A percentile compares a stretch with the other conserved stretches of the same genome.
Conservation (phyloP, 1,140 invertebrate species). For the Reticulitermes speratus region DNA sequence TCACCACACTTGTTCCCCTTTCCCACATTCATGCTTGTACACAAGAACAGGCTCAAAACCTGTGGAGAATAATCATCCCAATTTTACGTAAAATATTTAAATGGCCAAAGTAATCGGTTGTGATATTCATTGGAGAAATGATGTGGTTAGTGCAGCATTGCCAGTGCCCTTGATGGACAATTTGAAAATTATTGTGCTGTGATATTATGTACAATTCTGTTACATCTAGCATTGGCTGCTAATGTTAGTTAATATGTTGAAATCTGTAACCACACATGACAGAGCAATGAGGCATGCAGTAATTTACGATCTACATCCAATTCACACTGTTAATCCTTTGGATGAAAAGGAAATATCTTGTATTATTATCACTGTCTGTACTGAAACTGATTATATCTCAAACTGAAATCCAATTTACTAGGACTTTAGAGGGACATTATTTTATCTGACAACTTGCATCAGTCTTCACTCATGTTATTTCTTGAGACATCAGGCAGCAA, state of each 20-base stretch:
- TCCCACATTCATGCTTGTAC: neutral
- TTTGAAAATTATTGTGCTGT: constrained; percentile 36
- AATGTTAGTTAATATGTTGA: constrained; percentile 32
- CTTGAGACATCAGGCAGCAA: too few species aligned
- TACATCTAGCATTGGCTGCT: constrained; percentile 34
- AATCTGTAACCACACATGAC: neutral
- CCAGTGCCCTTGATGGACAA: neutral
- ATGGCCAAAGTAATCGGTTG: neutral
- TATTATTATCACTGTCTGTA: neutral
- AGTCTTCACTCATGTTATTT: too few species aligned
- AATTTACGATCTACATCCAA: too few species aligned
- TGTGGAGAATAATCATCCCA: neutral
- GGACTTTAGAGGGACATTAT: neutral
- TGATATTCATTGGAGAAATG: constrained; percentile 9
- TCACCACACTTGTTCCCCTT: neutral
- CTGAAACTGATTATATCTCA: neutral
- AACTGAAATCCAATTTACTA: neutral
- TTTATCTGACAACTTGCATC: too few species aligned
- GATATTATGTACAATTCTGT: constrained; percentile 37
- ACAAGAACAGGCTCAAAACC: neutral
- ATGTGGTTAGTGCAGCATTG: neutral
- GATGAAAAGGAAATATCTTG: neutral
- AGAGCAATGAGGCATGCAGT: neutral
- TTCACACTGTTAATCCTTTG: too few species aligned
- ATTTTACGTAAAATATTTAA: neutral